A percentile compares a stretch with the other conserved stretches of the same genome.
These are phyloP conservation scores for Castor canadensis DNA, from an alignment of 2,113 vertebrate genomes.

Conservation along the genomic window DNA sequence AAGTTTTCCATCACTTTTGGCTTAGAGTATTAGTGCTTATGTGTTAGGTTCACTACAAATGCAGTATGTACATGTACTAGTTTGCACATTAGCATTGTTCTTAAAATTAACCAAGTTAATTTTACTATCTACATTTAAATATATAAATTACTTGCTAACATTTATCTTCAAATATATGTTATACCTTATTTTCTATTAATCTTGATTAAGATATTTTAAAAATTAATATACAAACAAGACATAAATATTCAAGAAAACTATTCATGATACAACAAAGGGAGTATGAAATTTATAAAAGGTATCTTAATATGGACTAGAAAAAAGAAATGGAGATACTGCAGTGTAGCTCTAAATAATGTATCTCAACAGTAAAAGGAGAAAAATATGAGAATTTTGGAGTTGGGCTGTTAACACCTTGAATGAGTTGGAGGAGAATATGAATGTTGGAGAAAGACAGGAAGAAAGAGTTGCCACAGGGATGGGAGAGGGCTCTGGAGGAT, in stretches of 20 bases:
- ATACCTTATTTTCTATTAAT: background rate
- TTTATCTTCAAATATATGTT: constrained; percentile 3
- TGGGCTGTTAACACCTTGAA: background rate
- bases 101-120: background rate
- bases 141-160: background rate
- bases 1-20: background rate
- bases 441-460: too few species aligned
- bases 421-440: background rate
- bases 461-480: too few species aligned
- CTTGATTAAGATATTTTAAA: background rate
- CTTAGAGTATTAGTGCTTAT: background rate
- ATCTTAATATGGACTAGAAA: background rate
- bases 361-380: background rate
- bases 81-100: background rate
- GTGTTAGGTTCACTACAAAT: background rate
- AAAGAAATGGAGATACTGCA: background rate
- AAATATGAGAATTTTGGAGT: background rate
- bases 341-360: background rate
- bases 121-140: background rate
- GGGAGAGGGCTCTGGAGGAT: too few species aligned
- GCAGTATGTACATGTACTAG: background rate
- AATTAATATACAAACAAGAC: background rate
- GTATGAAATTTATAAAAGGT: background rate
- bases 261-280: background rate
- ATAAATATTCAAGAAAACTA: background rate